A percentile compares a stretch with the other conserved stretches of the same genome.
Evolutionary conservation across 2,888 invertebrate genomes (phyloP).

Genomic region (Pocota personata): DNA sequence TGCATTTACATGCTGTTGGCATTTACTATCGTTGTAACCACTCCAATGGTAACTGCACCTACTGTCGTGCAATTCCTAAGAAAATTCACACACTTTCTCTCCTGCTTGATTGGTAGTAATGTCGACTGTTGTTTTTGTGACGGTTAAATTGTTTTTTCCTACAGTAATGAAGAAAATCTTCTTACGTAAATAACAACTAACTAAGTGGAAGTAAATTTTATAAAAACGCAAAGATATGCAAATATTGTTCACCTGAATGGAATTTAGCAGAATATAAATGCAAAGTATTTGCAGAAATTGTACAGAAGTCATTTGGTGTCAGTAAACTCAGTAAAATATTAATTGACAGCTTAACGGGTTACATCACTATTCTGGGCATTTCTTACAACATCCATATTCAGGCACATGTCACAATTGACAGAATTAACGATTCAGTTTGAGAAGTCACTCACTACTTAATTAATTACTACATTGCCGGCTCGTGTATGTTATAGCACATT

Average conservation of each 20-base stretch:
- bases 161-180: background rate
- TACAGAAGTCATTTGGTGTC: background rate
- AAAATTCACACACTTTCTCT: slow-evolving; percentile 41
- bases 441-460: background rate
- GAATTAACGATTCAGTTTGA: too few relatives aligned
- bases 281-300: background rate
- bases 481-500: background rate
- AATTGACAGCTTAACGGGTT: background rate
- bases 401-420: slow-evolving; percentile 11
- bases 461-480: slow-evolving; percentile 2
- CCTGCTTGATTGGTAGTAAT: background rate
- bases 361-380: background rate
- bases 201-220: background rate
- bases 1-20: background rate
- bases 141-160: background rate
- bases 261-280: background rate
- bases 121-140: slow-evolving; percentile 11
- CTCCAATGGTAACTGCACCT: background rate
- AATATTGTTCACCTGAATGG: background rate
- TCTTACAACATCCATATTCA: slow-evolving; percentile 11
- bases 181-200: background rate
- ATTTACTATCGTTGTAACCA: background rate
- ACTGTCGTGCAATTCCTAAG: background rate
- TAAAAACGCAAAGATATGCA: background rate
- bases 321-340: background rate